A percentile compares a stretch with the other conserved stretches of the same genome.
These are phyloP conservation scores for Nephrocerus scutellatus DNA, from an alignment of 2,888 invertebrate species.

Conservation along the genomic window DNA sequence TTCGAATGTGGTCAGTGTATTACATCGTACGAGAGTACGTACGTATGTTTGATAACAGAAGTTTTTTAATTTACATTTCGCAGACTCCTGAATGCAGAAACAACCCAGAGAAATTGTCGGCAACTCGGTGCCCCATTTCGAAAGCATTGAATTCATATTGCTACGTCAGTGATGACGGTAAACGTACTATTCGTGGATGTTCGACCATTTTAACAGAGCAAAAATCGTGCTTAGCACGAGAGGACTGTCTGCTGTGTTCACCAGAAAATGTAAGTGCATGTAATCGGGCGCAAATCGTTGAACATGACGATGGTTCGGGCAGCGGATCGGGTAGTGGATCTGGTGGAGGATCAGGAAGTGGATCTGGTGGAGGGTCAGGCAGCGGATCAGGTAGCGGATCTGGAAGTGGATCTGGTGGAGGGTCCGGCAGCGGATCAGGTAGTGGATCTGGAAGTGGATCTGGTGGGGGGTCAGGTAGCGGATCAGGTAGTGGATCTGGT, in stretches of 20 bases:
- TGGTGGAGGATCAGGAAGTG: not conserved
- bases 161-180: constrained; percentile 19
- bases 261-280: constrained; percentile 25
- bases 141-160: constrained; percentile 28
- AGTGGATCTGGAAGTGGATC: constrained; percentile 15
- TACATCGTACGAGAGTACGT: no score
- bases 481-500: constrained; percentile 10
- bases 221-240: constrained; percentile 20
- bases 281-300: constrained; percentile 16
- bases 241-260: constrained; percentile 25
- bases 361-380: constrained; percentile 2
- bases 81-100: constrained; percentile 24
- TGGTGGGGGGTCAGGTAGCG: constrained; percentile 10
- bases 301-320: constrained; percentile 3
- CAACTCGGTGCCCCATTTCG: constrained; percentile 26
- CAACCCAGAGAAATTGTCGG: constrained; percentile 14
- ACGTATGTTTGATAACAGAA: no score
- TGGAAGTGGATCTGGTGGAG: constrained; percentile 1
- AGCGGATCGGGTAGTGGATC: constrained; percentile 3
- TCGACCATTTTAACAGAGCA: constrained; percentile 23
- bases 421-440: constrained; percentile 7
- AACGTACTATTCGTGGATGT: constrained; percentile 26
- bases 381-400: not conserved
- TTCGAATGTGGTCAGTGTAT: constrained; percentile 24
- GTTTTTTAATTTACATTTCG: no score